Conservation (phyloP, 92 coral and sea anemone species). For the Desmophyllum pertusum region DNA sequence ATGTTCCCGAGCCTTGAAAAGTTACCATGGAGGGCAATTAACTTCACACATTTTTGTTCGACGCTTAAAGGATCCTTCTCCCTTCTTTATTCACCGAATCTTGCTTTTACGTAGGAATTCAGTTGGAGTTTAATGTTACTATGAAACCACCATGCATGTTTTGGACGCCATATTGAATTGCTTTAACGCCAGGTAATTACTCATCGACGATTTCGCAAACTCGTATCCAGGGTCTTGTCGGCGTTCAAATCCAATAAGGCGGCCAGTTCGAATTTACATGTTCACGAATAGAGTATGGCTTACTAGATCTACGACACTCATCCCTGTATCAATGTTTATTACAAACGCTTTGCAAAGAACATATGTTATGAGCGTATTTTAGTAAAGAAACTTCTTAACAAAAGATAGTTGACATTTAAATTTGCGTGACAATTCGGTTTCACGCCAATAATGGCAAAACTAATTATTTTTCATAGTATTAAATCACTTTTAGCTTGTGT, state of each 20-base stretch:
- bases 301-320: neutral
- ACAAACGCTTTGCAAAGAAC: neutral
- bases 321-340: neutral
- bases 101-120: no score
- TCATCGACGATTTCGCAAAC: no score
- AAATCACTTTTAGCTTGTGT: constrained; percentile 1
- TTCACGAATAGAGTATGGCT: neutral
- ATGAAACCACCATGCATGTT: no score
- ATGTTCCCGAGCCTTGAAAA: no score
- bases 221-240: neutral
- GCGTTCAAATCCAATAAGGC: no score
- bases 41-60: no score
- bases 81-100: no score
- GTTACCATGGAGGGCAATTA: neutral
- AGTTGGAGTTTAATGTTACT: no score
- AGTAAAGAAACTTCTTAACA: neutral
- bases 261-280: no score
- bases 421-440: neutral
- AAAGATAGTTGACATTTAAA: constrained; percentile 7
- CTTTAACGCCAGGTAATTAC: no score
- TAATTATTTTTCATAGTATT: constrained; percentile 11
- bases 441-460: neutral
- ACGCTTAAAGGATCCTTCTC: no score
- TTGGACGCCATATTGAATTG: no score
- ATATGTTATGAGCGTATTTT: neutral